phyloP scores from a whole-genome alignment of 2,888 invertebrate species.

The Epinotia brunnichana region DNA sequence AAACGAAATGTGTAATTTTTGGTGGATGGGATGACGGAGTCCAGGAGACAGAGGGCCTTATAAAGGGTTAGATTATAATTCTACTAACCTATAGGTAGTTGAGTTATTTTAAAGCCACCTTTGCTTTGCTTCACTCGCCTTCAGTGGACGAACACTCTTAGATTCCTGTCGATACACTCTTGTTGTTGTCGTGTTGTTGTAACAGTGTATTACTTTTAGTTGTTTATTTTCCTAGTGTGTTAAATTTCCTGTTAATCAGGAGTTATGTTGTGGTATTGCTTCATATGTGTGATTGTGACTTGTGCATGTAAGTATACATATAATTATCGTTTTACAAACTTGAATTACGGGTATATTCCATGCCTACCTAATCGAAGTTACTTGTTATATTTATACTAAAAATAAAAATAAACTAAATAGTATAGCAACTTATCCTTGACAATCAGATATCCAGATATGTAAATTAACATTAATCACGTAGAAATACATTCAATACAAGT shows the following conservation, averaged over 20 bases:
- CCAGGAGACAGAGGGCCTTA: no score
- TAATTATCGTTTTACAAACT: not conserved
- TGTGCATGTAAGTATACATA: slow-evolving; percentile 32
- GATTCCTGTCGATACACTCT: slow-evolving; percentile 39
- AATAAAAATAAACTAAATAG: no score
- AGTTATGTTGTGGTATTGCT: slow-evolving; percentile 29
- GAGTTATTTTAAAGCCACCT: not conserved
- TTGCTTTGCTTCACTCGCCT: slow-evolving; percentile 35
- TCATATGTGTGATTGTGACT: slow-evolving; percentile 32
- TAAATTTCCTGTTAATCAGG: slow-evolving; percentile 11
- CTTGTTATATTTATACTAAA: not conserved
- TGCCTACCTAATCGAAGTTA: not conserved
- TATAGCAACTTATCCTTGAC: not conserved
- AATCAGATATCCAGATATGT: not conserved
- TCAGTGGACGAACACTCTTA: slow-evolving; percentile 43
- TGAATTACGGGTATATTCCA: not conserved
- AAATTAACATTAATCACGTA: not conserved
- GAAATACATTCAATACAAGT: not conserved
- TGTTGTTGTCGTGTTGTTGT: slow-evolving; percentile 41
- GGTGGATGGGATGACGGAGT: not conserved
- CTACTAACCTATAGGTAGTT: slow-evolving; percentile 1
- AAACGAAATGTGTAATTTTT: not conserved
- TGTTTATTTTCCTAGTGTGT: slow-evolving; percentile 27
- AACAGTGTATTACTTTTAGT: slow-evolving; percentile 28
- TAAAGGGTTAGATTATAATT: not conserved